Evolutionary conservation across 2,888 invertebrate genomes (phyloP).

Genomic region (Lithosia quadra): DNA sequence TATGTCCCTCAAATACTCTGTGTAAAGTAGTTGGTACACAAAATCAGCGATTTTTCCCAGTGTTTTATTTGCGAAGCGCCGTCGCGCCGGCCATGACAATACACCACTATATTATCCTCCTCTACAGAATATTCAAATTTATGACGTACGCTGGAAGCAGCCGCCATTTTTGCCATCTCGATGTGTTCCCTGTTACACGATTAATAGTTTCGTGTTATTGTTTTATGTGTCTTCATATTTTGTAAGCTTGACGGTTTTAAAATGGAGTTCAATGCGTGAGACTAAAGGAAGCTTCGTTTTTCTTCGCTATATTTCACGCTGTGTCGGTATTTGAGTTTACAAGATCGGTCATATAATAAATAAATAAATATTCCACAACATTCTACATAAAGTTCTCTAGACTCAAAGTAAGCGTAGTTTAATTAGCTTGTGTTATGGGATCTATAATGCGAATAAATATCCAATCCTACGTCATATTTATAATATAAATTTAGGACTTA

Average conservation of each 20-base stretch:
- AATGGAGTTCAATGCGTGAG: slow-evolving; percentile 16
- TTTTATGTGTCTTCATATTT: slow-evolving; percentile 46
- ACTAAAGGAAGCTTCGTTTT: neutral
- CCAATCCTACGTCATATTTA: no score
- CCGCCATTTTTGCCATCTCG: slow-evolving; percentile 67
- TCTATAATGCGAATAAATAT: no score
- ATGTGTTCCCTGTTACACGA: slow-evolving; percentile 57
- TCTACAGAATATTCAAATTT: slow-evolving; percentile 84
- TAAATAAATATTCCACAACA: no score
- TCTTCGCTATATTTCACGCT: neutral
- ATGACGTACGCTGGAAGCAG: slow-evolving; percentile 70
- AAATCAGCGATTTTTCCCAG: slow-evolving; percentile 73
- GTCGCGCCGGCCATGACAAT: slow-evolving; percentile 74
- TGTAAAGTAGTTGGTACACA: slow-evolving; percentile 64
- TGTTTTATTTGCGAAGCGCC: slow-evolving; percentile 66
- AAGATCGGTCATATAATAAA: no score
- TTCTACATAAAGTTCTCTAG: no score
- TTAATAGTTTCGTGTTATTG: slow-evolving; percentile 63
- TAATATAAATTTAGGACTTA: no score
- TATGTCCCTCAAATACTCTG: slow-evolving; percentile 49
- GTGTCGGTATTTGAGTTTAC: neutral
- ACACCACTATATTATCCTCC: slow-evolving; percentile 79
- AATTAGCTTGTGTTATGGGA: no score
- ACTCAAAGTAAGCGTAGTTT: no score
- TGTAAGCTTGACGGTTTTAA: slow-evolving; percentile 20